Evolutionary conservation across 1,140 invertebrate genomes (phyloP), one percentile per base, ranked within the genome.

Genomic region (Aplysia californica): DNA sequence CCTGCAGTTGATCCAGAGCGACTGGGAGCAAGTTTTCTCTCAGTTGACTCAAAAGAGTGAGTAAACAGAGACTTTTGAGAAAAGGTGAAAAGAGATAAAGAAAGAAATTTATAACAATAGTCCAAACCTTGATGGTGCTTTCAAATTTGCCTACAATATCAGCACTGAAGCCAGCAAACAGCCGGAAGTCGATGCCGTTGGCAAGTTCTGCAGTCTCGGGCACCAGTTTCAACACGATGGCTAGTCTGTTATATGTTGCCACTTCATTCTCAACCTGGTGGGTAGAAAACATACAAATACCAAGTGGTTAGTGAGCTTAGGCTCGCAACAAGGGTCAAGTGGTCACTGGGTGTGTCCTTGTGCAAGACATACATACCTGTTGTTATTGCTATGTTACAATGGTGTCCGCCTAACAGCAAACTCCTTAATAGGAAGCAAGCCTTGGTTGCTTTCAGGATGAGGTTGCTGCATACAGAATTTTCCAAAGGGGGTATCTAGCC

Each of bases 181-280:
- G 73, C 70, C 86, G 83, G 76, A 82, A 87, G 59, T 87, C 84
- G 10, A 80, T 78, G 44, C 85, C 85, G 21, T 73, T 71, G 15
- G 86, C 83, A 71, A 84, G 79, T 23, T 86, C 83, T 55, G 86
- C 81, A 10, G 79, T 80, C 5, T 70, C 61, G 36, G 85, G 86
- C 3, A 86, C 84, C 26, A 87, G 74, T 33, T 84, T 84, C 26
- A 87, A 64, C 29, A 41, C 79, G 21, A 81, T 79, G 10, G 83
- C 84, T 70, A 82, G 64, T 56, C 81, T 84, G 68, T 84, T 84
- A 71, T 87, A 85, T 18, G 82, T 76, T 29, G 71, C 72, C 58
- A 80, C 82, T 31, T 75, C 80, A 21, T 58, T 50, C 35, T 86
- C 82, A 65, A 83, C 75, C 86, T 86, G 76, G 29, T 55, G 69